Evolutionary conservation across 2,113 vertebrate genomes (phyloP), one percentile per base, ranked within the genome.

Genomic region (Hyla sarda): DNA sequence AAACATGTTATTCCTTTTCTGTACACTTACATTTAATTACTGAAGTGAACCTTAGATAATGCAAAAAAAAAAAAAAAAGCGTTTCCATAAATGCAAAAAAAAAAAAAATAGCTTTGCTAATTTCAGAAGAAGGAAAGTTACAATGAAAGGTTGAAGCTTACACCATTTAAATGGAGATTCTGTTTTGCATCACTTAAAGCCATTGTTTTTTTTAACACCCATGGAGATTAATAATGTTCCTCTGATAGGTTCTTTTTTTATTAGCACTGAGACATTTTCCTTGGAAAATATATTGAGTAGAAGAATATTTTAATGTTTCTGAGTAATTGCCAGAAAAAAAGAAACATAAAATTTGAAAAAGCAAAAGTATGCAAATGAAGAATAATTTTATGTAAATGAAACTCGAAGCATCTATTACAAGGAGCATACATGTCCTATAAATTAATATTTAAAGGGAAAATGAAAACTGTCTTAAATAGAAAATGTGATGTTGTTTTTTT

Each of bases 361-460:
- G 25, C 19, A 50, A 76, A 50, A 76, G 45, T 73, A 75, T 75
- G 72, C 72, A 75, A 75, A 75, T 75, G 47, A 48, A 23, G 72
- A 75, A 75, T 75, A 76, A 19, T 50, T 76, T 76, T 30, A 50
- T 76, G 73, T 14, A 50, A 76, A 76, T 48, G 17, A 50, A 50
- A 50, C 19, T 76, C 23, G 5, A 50, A 50, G 37, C 25, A 30
- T 16, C 6, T 16, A 13, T 28, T 50, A 50, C 45, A 25, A 48
- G n/a, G 47, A 50, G 50, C 45, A 76, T 3, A 17, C 14, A 50
- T 50, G 73, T 74, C 7, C 12, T 50, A 28, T 47, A 11, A 74
- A 47, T 50, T 76, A 30, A 76, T 25, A 75, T 48, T 45, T 48
- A 75, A 75, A 50, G 23, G 25, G 34, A 45, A 73, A 73, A 73